Base-by-base conservation (phyloP, 1,140 invertebrate genomes). In the Leguminivora glycinivorella region DNA sequence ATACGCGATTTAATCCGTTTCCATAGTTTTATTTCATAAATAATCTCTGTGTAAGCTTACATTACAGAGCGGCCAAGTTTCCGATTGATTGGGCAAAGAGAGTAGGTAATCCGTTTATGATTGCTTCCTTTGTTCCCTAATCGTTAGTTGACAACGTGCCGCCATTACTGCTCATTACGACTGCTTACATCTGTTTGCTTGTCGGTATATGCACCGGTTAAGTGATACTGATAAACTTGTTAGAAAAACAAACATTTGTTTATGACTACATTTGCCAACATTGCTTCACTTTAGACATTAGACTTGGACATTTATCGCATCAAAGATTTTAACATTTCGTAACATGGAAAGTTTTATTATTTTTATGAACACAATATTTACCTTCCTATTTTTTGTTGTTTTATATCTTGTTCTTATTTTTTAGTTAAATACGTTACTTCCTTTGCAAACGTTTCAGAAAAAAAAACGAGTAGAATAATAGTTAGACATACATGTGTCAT, bases 81-180 rank as follows among this genome's bases (percentile, higher is more conserved):
- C 56, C 58, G 58, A 31, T 29, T 63, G 58, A 63, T 63, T 19
- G 58, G 10, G 12, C 26, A 63, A 34, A 17, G 26, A 63, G 58
- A 63, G 58, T 34, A 34, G 31, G 34, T 63, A 63, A 63, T 63
- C 58, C 17, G 26, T 63, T 31, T 63, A 31, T 63, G 58, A 63
- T 63, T 63, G 58, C 26, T 31, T 19, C 26, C 58, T 63, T 63
- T 63, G 58, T 63, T 63, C 26, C 25, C n/a, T 22, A 52, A 52
- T 52, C 47, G 47, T 22, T 52, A 52, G 47, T 52, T 52, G 47
- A 22, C 47, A 52, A 52, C 47, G 9, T 9, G 40, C 17, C 17
- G 19, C n/a, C 17, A 22, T 52, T 52, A 22, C 47, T 22, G 19
- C 19, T 22, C 47, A 52, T 52, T 52, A 52, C 19, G 47, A 22